Conservation (phyloP, 37 sponge, comb jelly and placozoan genomes). For the Ianthella basta region DNA sequence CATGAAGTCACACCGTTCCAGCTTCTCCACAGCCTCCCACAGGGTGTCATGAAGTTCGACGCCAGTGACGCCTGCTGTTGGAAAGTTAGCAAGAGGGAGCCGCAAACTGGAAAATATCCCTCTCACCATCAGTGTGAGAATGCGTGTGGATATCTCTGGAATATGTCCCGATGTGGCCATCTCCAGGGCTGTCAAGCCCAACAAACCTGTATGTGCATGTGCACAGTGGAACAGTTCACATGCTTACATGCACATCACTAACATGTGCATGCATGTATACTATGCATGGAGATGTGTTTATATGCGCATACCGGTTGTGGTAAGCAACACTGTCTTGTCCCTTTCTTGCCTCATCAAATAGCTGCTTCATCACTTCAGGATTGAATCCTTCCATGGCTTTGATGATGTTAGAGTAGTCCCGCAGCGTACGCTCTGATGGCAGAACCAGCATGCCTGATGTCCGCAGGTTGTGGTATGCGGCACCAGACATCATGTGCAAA, state of each 20-base stretch:
- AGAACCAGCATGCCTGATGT: slow-evolving; percentile 12
- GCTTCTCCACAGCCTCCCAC: slow-evolving; percentile 52
- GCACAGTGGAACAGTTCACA: too few species aligned
- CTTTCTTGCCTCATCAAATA: slow-evolving; percentile 9
- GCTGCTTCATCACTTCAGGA: background rate
- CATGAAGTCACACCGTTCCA: slow-evolving; percentile 49
- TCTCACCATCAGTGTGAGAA: slow-evolving; percentile 50
- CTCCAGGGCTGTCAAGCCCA: background rate
- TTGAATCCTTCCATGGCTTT: background rate
- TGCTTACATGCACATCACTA: too few species aligned
- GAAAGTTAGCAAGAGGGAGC: slow-evolving; percentile 53
- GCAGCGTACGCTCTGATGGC: background rate
- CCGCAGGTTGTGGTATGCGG: background rate
- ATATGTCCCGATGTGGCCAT: background rate
- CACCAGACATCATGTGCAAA: background rate
- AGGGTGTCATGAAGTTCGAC: slow-evolving; percentile 26
- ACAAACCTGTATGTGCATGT: background rate
- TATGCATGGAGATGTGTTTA: too few species aligned
- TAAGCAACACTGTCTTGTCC: background rate
- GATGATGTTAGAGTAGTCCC: slow-evolving; percentile 8
- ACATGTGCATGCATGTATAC: too few species aligned
- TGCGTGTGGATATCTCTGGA: slow-evolving; percentile 34
- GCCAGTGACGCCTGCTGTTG: slow-evolving; percentile 28
- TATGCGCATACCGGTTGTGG: background rate
- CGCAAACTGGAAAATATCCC: slow-evolving; percentile 38